Evolutionary conservation across 1,140 invertebrate species (phyloP).

Genomic region (Himalopsyche phryganea): DNA sequence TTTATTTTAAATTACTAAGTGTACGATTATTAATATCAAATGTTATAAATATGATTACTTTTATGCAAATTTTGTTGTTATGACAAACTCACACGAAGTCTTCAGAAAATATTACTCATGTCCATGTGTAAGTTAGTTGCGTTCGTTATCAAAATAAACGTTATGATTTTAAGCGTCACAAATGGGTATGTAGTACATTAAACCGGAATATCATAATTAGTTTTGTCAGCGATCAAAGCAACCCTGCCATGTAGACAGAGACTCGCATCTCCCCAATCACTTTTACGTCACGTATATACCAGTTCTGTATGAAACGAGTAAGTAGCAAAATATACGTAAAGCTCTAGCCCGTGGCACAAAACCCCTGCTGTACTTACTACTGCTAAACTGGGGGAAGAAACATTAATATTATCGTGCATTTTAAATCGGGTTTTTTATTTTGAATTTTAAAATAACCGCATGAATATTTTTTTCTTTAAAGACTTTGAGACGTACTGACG

Average conservation of each 20-base stretch:
- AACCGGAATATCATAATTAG: slow-evolving; percentile 22
- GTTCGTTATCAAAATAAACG: not conserved
- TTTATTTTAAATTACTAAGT: too few relatives aligned
- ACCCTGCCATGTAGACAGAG: not conserved
- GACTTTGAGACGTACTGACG: too few relatives aligned
- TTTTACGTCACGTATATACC: not conserved
- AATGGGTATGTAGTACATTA: slow-evolving; percentile 8
- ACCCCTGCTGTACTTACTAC: not conserved
- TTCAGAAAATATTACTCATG: too few relatives aligned
- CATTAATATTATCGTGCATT: too few relatives aligned
- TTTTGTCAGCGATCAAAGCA: slow-evolving; percentile 23
- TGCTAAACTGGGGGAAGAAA: not conserved
- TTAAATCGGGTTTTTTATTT: too few relatives aligned
- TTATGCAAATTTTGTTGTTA: too few relatives aligned
- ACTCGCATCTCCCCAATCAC: slow-evolving; percentile 1
- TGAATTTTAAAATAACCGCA: too few relatives aligned
- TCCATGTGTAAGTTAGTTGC: not conserved
- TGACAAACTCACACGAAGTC: too few relatives aligned
- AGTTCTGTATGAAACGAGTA: not conserved
- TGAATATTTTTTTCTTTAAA: too few relatives aligned
- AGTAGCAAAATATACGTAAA: slow-evolving; percentile 1
- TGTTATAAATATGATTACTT: too few relatives aligned
- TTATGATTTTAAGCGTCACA: slow-evolving; percentile 1
- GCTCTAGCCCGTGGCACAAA: not conserved
- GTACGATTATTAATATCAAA: too few relatives aligned